These are phyloP conservation scores for Silvanus unidentatus DNA, from an alignment of 2,888 invertebrate species.

Conservation along the genomic window DNA sequence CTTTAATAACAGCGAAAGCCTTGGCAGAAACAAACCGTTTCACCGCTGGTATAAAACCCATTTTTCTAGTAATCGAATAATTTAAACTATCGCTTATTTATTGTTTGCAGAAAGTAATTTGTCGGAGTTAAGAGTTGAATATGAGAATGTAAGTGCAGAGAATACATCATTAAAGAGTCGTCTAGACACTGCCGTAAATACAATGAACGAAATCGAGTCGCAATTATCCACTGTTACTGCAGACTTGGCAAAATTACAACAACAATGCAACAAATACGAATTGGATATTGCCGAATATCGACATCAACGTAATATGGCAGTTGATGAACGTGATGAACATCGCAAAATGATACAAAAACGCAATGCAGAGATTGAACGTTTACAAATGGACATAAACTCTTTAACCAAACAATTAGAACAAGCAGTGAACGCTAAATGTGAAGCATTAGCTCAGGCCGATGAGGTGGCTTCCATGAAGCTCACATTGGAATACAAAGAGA, in stretches of 20 bases:
- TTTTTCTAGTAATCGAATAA: neutral
- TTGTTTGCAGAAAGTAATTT: conserved; percentile 8
- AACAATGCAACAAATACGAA: conserved; percentile 59
- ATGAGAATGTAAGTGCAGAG: conserved; percentile 55
- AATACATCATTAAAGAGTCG: conserved; percentile 60
- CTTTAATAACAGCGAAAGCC: conserved; percentile 67
- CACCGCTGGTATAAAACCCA: conserved; percentile 53
- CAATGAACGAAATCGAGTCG: conserved; percentile 57
- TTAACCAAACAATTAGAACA: conserved; percentile 68
- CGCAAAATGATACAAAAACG: conserved; percentile 66
- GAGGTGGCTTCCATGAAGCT: conserved; percentile 77
- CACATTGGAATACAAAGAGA: conserved; percentile 73
- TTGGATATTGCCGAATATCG: conserved; percentile 61
- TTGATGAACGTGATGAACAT: conserved; percentile 71
- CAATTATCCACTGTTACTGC: conserved; percentile 58
- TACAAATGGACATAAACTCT: conserved; percentile 62
- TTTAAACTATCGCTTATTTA: conserved; percentile 1
- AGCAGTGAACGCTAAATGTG: conserved; percentile 76
- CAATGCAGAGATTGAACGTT: conserved; percentile 65
- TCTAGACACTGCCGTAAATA: conserved; percentile 56
- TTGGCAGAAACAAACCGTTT: conserved; percentile 62
- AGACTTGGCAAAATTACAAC: conserved; percentile 61
- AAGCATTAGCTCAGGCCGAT: conserved; percentile 71
- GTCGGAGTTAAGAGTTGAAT: conserved; percentile 32
- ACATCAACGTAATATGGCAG: conserved; percentile 62